These are phyloP conservation scores for Pollicipes pollicipes DNA, from an alignment of 1,140 invertebrate genomes.

Conservation along the genomic window DNA sequence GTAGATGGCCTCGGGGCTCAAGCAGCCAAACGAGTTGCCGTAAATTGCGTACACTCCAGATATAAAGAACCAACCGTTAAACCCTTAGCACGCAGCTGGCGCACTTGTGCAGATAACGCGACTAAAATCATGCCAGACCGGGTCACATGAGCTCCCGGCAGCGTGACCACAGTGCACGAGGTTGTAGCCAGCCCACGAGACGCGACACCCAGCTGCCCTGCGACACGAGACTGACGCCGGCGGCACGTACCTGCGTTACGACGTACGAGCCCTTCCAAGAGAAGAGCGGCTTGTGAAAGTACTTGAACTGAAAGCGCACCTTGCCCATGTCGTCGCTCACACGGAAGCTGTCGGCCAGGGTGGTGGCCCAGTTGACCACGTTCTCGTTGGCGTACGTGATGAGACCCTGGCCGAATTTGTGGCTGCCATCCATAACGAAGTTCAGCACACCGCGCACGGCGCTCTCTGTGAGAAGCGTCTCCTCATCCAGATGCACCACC, in stretches of 20 bases:
- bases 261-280: conserved; percentile 96
- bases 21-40: too few species aligned
- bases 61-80: too few species aligned
- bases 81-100: too few species aligned
- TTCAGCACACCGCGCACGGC: conserved; percentile 78
- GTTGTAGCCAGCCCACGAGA: too few species aligned
- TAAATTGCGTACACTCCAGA: too few species aligned
- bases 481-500: conserved; percentile 96
- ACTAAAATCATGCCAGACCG: too few species aligned
- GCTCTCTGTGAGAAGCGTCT: conserved; percentile 86
- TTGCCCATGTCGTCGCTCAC: conserved; percentile 43
- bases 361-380: conserved; percentile 76
- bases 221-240: too few species aligned
- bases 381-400: conserved; percentile 87
- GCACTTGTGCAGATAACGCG: too few species aligned
- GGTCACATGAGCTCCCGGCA: too few species aligned
- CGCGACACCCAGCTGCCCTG: too few species aligned
- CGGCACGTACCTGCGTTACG: conserved; percentile 63
- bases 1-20: too few species aligned
- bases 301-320: conserved; percentile 71
- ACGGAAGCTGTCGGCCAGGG: conserved; percentile 84
- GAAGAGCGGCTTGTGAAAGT: conserved; percentile 87
- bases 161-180: too few species aligned
- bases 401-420: conserved; percentile 91
- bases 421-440: conserved; percentile 73